Evolutionary conservation across 1,140 invertebrate species (phyloP).

Genomic region (Saxidomus purpurata): DNA sequence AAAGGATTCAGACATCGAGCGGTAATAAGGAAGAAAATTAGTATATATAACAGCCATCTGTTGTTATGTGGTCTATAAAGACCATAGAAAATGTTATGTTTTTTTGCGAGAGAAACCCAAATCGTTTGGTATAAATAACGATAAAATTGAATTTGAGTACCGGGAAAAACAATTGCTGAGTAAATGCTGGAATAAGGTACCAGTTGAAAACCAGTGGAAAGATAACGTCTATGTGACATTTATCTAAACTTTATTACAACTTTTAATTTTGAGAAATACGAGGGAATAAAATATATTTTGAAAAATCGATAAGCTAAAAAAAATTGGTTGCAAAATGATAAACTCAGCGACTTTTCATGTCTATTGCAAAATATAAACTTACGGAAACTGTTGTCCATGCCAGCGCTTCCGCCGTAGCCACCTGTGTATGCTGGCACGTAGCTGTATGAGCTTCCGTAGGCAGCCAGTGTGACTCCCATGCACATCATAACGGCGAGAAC

Average conservation of each 20-base stretch:
- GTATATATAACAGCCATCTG: too few species aligned
- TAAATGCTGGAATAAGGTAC: too few species aligned
- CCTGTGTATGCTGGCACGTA: neutral
- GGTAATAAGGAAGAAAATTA: too few species aligned
- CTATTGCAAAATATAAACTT: neutral
- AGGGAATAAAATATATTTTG: neutral
- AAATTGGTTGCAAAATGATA: neutral
- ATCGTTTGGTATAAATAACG: too few species aligned
- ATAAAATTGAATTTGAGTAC: too few species aligned
- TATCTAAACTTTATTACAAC: too few species aligned
- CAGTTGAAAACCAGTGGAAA: too few species aligned
- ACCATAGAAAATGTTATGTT: too few species aligned
- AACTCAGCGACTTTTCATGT: neutral
- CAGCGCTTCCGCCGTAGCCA: neutral
- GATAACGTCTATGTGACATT: neutral
- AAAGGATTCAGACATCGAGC: too few species aligned
- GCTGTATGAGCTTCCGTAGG: neutral
- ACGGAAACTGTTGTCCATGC: neutral
- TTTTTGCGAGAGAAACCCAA: too few species aligned
- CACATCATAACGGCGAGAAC: slow-evolving; percentile 23
- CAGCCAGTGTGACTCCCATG: slow-evolving; percentile 14
- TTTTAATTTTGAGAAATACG: neutral
- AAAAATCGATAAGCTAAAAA: neutral
- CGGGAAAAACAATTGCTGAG: too few species aligned
- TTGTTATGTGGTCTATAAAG: too few species aligned